Percentiles rank a stretch among this genome's conserved stretches.
These are phyloP conservation scores for Bombus sibiricus DNA, from an alignment of 1,140 invertebrate species.

Conservation along the genomic window DNA sequence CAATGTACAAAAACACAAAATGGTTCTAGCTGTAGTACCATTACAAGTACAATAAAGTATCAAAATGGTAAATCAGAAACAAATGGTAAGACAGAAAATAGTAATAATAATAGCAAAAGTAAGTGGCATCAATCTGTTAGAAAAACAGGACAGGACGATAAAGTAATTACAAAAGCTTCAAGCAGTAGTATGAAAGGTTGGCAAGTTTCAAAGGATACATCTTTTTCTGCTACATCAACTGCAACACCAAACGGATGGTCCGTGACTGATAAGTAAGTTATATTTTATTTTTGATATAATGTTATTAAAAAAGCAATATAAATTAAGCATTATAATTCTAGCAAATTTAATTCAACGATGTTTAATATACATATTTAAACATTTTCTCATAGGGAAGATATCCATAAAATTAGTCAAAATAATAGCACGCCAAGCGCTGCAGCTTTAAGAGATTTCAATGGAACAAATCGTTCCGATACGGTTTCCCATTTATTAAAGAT, in stretches of 20 bases:
- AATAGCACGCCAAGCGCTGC: slow-evolving; percentile 75
- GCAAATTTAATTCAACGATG: neutral
- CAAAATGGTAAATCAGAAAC: slow-evolving; percentile 72
- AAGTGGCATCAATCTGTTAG: slow-evolving; percentile 70
- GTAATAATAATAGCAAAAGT: slow-evolving; percentile 55
- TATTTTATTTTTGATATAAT: slow-evolving; percentile 6
- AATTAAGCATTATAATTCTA: neutral
- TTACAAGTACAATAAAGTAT: slow-evolving; percentile 64
- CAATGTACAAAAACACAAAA: slow-evolving; percentile 59
- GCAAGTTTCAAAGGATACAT: slow-evolving; percentile 73
- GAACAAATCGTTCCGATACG: slow-evolving; percentile 80
- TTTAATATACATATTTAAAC: neutral
- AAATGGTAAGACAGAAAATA: slow-evolving; percentile 61
- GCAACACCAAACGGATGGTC: slow-evolving; percentile 77
- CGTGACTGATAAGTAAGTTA: slow-evolving; percentile 76
- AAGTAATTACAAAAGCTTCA: slow-evolving; percentile 73
- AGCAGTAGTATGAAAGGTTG: slow-evolving; percentile 73
- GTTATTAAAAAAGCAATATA: neutral
- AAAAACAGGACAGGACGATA: slow-evolving; percentile 72
- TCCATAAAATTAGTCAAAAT: slow-evolving; percentile 69
- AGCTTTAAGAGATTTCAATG: slow-evolving; percentile 78
- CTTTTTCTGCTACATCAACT: slow-evolving; percentile 65
- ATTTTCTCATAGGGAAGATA: slow-evolving; percentile 72
- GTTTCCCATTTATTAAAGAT: slow-evolving; percentile 80
- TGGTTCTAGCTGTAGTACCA: slow-evolving; percentile 57